These are phyloP conservation scores for Mylabris phalerata DNA, from an alignment of 1,140 invertebrate genomes.

Conservation along the genomic window DNA sequence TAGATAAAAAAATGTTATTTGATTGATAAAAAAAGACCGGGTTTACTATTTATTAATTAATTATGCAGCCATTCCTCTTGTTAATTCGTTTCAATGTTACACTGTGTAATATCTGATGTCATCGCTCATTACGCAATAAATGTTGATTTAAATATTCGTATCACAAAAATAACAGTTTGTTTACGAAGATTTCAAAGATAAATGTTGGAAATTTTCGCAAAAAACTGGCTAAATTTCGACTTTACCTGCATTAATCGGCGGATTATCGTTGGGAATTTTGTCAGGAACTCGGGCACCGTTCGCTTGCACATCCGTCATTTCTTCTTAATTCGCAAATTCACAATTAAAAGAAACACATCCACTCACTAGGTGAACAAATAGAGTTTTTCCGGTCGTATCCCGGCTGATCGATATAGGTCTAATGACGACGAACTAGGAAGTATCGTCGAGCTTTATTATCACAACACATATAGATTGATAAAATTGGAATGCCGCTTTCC, in stretches of 20 bases:
- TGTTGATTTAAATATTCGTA: conserved; percentile 11
- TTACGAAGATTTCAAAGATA: conserved; percentile 10
- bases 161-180: conserved; percentile 3
- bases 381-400: too few species aligned
- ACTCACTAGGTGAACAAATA: too few species aligned
- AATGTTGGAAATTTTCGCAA: background rate
- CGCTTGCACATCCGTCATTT: conserved; percentile 19
- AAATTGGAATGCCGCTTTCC: background rate
- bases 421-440: too few species aligned
- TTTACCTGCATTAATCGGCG: conserved; percentile 9
- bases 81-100: conserved; percentile 13
- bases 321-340: too few species aligned
- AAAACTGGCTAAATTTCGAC: background rate
- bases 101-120: conserved; percentile 8
- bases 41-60: too few species aligned
- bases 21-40: too few species aligned
- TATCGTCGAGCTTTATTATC: too few species aligned
- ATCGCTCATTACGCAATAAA: conserved; percentile 12
- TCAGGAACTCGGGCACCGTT: conserved; percentile 16
- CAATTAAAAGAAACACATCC: too few species aligned
- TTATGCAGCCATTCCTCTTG: background rate
- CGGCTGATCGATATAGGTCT: too few species aligned
- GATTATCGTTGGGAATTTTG: conserved; percentile 8
- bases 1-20: background rate
- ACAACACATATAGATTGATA: background rate